Percentiles rank a stretch among this genome's conserved stretches.
These are phyloP conservation scores for Uloborus plumipes DNA, from an alignment of 2,888 invertebrate genomes.

Conservation along the genomic window DNA sequence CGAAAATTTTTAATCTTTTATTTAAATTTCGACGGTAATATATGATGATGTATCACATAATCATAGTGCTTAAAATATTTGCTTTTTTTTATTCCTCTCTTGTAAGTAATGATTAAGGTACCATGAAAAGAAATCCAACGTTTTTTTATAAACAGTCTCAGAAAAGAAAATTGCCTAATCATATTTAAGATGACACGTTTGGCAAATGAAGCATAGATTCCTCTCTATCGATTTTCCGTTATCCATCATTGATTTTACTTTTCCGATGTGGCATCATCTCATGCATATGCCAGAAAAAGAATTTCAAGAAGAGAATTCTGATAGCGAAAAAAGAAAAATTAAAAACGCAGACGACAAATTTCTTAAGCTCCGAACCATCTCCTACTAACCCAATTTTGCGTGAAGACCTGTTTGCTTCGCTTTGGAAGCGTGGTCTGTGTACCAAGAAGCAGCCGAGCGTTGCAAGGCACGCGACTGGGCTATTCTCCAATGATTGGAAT, in stretches of 20 bases:
- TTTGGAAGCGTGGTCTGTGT: constrained; percentile 8
- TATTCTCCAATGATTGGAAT: not conserved
- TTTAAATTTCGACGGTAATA: too few relatives aligned
- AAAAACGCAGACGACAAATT: constrained; percentile 28
- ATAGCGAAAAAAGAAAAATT: constrained; percentile 10
- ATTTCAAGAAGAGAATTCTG: constrained; percentile 4
- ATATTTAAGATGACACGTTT: not conserved
- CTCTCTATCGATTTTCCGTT: not conserved
- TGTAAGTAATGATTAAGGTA: too few relatives aligned
- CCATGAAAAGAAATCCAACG: too few relatives aligned
- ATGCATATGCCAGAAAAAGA: not conserved
- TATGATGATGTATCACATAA: too few relatives aligned
- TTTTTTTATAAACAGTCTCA: too few relatives aligned
- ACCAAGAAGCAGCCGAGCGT: constrained; percentile 10
- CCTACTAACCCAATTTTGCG: constrained; percentile 50
- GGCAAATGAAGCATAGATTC: constrained; percentile 18
- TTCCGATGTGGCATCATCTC: not conserved
- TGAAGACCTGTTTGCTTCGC: constrained; percentile 35
- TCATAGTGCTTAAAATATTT: too few relatives aligned
- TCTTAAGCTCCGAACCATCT: constrained; percentile 33
- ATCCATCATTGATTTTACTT: not conserved
- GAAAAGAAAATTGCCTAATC: too few relatives aligned
- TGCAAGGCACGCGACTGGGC: constrained; percentile 27
- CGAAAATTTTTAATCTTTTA: too few relatives aligned
- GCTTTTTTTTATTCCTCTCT: too few relatives aligned